phyloP scores from a whole-genome alignment of 1,140 invertebrate species.

The Drosophila repletoides region DNA sequence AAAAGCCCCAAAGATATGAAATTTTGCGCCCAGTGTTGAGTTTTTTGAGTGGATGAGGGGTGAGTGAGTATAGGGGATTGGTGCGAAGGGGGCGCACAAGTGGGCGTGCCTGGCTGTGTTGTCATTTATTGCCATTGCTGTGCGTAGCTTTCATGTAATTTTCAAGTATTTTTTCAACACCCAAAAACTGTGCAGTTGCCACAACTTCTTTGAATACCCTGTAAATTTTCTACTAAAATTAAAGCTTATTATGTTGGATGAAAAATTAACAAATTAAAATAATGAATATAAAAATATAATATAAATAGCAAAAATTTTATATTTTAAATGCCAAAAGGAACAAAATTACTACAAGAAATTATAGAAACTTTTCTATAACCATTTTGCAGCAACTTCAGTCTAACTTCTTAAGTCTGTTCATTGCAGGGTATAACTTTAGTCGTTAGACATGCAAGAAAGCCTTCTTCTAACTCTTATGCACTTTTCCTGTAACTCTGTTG shows the following conservation, averaged over 20 bases:
- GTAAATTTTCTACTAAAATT: not conserved
- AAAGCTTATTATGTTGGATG: too few species aligned
- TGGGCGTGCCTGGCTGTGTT: slow-evolving; percentile 31
- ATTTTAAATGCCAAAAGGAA: too few species aligned
- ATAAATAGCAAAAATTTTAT: too few species aligned
- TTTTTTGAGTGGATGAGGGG: not conserved
- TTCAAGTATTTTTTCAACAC: slow-evolving; percentile 60
- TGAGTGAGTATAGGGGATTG: too few species aligned
- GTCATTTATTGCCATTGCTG: slow-evolving; percentile 63
- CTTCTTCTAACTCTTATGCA: too few species aligned
- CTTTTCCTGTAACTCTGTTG: too few species aligned
- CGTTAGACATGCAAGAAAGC: too few species aligned
- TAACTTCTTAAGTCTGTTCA: not conserved
- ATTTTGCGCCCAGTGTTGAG: slow-evolving; percentile 52
- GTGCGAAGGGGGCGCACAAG: slow-evolving; percentile 14
- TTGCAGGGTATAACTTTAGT: not conserved
- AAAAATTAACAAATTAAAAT: too few species aligned
- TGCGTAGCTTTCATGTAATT: slow-evolving; percentile 64
- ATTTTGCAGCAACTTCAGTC: not conserved
- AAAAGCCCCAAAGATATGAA: slow-evolving; percentile 59
- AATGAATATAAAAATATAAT: too few species aligned
- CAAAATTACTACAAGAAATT: too few species aligned
- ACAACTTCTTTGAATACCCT: slow-evolving; percentile 23
- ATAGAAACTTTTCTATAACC: not conserved
- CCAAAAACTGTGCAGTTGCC: slow-evolving; percentile 16